A percentile compares a stretch with the other conserved stretches of the same genome.
Evolutionary conservation across 2,888 invertebrate genomes (phyloP).

Genomic region (Andrena fulva): DNA sequence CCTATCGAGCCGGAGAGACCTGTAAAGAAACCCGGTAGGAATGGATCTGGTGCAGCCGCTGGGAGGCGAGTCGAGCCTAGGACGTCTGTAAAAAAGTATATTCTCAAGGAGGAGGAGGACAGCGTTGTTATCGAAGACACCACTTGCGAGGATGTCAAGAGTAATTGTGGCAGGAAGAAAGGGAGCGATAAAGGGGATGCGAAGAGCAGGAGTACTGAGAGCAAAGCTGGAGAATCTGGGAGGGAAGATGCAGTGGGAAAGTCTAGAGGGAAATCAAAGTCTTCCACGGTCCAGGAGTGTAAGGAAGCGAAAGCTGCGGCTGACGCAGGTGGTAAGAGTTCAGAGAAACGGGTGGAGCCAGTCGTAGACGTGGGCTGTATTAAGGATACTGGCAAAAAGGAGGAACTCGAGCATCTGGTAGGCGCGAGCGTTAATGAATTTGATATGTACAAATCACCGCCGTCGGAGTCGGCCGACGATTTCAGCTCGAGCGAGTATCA

Average conservation of each 20-base stretch:
- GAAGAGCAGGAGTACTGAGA: conserved; percentile 1
- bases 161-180: conserved; percentile 1
- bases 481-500: conserved; percentile 78
- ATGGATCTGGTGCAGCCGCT: background rate
- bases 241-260: conserved; percentile 20
- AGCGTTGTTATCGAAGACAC: conserved; percentile 74
- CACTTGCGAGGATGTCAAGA: conserved; percentile 37
- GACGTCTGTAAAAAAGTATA: conserved; percentile 59
- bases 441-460: conserved; percentile 33
- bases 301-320: conserved; percentile 31
- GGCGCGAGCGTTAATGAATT: background rate
- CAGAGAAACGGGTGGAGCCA: conserved; percentile 26
- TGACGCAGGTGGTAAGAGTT: background rate
- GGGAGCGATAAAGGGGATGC: conserved; percentile 22
- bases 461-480: conserved; percentile 67
- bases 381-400: conserved; percentile 14
- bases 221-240: conserved; percentile 1
- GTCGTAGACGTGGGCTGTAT: conserved; percentile 27
- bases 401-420: conserved; percentile 14
- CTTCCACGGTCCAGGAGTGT: conserved; percentile 14
- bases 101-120: conserved; percentile 73
- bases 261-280: conserved; percentile 36
- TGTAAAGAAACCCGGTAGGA: conserved; percentile 27
- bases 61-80: conserved; percentile 30
- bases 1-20: conserved; percentile 13